These are phyloP conservation scores for Eulemur coronatus DNA, from an alignment of 2,797 vertebrate genomes.

Conservation along the genomic window DNA sequence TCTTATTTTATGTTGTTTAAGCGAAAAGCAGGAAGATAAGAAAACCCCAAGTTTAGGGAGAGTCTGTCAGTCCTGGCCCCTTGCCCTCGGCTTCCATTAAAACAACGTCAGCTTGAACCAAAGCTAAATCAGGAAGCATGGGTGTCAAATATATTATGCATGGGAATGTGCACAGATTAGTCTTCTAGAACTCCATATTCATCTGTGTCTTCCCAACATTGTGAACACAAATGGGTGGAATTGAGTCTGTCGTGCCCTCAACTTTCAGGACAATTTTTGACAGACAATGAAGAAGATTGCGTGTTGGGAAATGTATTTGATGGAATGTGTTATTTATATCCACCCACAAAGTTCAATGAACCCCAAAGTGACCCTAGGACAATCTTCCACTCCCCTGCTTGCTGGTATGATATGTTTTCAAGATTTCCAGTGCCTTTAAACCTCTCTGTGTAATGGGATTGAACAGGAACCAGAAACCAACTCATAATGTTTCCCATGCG, in stretches of 20 bases:
- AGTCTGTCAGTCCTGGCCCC: background rate
- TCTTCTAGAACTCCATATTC: background rate
- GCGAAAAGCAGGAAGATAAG: background rate
- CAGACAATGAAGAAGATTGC: background rate
- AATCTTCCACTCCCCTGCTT: background rate
- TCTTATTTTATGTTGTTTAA: background rate
- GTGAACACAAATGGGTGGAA: background rate
- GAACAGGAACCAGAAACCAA: background rate
- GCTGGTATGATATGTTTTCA: background rate
- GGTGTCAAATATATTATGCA: no score
- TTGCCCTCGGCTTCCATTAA: background rate
- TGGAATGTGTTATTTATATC: background rate
- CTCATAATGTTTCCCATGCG: constrained; percentile 7
- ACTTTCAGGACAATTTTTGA: background rate
- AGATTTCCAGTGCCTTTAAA: background rate
- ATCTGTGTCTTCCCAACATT: background rate
- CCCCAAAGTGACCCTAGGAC: background rate
- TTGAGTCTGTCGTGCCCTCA: background rate
- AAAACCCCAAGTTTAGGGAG: background rate
- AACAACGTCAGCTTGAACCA: background rate
- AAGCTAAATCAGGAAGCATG: background rate
- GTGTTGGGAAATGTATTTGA: background rate
- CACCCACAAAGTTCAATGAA: background rate
- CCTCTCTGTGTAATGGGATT: background rate
- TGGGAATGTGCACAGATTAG: no score